Evolutionary conservation across 2,888 invertebrate species (phyloP).

Genomic region (Sycophila texana): DNA sequence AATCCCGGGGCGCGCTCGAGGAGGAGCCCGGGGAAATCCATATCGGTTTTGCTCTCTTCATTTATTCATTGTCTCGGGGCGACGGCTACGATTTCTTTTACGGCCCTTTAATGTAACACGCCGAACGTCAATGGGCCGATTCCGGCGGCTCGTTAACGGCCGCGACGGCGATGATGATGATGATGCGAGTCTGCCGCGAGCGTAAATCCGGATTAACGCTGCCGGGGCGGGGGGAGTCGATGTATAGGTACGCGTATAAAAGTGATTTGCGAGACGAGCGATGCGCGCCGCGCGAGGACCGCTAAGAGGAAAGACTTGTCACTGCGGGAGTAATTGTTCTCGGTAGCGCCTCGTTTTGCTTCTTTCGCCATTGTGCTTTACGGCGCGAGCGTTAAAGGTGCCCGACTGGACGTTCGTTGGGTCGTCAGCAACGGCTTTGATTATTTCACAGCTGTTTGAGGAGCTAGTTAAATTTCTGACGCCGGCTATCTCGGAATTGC

Average conservation of each 20-base stretch:
- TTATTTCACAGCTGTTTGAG: too few species aligned
- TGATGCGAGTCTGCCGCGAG: neutral
- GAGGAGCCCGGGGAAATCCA: too few species aligned
- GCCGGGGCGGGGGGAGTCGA: neutral
- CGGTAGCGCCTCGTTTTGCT: neutral
- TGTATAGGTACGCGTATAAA: neutral
- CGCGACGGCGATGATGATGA: neutral
- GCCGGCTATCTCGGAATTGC: too few species aligned
- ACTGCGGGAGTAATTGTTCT: constrained; percentile 15
- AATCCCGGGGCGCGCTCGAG: neutral
- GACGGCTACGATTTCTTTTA: constrained; percentile 23
- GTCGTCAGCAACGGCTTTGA: too few species aligned
- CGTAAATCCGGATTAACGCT: constrained; percentile 35
- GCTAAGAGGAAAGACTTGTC: constrained; percentile 24
- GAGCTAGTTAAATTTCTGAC: too few species aligned
- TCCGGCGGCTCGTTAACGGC: constrained; percentile 13
- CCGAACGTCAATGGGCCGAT: neutral
- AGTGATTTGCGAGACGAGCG: constrained; percentile 31
- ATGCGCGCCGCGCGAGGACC: neutral
- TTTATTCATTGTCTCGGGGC: constrained; percentile 14
- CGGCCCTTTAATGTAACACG: constrained; percentile 23
- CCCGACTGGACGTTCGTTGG: too few species aligned
- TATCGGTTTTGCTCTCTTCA: neutral
- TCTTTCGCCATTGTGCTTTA: neutral
- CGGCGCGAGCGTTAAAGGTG: too few species aligned